Evolutionary conservation across 1,140 invertebrate genomes (phyloP).

Genomic region (Trachelipus rathkii): DNA sequence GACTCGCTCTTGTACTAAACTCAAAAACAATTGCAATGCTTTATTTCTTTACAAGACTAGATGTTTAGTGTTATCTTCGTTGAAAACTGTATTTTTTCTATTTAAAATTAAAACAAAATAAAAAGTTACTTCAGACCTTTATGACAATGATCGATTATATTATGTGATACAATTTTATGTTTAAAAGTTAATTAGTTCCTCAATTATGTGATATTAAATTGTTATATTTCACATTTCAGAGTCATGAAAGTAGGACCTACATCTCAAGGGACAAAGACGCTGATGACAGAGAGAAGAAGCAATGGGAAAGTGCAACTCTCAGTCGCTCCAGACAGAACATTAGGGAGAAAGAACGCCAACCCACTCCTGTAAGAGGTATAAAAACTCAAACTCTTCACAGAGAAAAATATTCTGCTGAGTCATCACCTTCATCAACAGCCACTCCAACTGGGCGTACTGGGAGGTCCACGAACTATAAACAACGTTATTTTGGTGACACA

Average conservation of each 20-base stretch:
- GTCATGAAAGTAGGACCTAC: not conserved
- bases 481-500: slow-evolving; percentile 44
- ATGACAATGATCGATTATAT: no score
- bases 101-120: no score
- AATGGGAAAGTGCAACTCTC: slow-evolving; percentile 29
- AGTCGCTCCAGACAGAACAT: not conserved
- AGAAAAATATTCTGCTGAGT: not conserved
- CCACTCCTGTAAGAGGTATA: not conserved
- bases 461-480: slow-evolving; percentile 32
- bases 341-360: not conserved
- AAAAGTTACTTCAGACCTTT: no score
- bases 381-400: not conserved
- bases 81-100: no score
- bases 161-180: no score
- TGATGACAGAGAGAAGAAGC: slow-evolving; percentile 17
- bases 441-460: not conserved
- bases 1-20: no score
- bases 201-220: no score
- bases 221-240: not conserved
- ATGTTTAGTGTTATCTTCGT: no score
- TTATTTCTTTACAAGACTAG: no score
- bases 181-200: no score
- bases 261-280: not conserved
- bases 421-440: not conserved
- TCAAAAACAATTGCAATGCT: no score